Base-by-base conservation (phyloP, 2,888 invertebrate genomes). In the Caenorhabditis sp. region DNA sequence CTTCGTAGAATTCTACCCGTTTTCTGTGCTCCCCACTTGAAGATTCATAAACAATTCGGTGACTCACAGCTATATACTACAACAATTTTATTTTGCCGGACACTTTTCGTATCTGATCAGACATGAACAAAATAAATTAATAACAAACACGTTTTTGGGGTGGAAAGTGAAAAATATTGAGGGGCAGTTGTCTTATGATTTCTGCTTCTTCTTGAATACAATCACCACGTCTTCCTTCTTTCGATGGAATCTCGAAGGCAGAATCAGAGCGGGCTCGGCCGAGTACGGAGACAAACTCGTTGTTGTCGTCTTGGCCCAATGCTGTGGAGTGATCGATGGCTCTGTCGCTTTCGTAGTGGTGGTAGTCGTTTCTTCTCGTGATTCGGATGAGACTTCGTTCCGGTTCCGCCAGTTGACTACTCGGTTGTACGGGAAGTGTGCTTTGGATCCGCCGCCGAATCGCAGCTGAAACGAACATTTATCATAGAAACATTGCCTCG, bases 171-270 rank as follows among this genome's bases (percentile, higher is more conserved):
- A 9, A 65, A 60, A 62, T 15, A n/a, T 35, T 32, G 32, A 6
- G 32, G n/a, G n/a, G 24, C 40, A 32, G 20, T 11, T 32, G 20
- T 65, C 64, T 40, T 13, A 40, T 40, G 40, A 67, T 51, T 65
- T 65, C 69, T 78, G 64, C 50, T 78, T 77, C 26, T 76, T 77
- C 61, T 72, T 77, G 71, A 70, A 82, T n/a, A 82, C 82, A 72
- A 82, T 78, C 47, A 82, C 77, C 11, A 82, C 71, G 53, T 82
- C 68, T 37, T 74, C 77, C 22, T 78, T 70, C 50, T 70, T 76
- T 20, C 70, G 55, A 35, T 71, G 71, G 26, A 82, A 82, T 32
- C 82, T 24, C 50, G 82, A 82, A 22, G 82, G 82, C 18, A 82
- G 69, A 50, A 65, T 61, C 18, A 82, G 28, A 6, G 82, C 82